Percentiles rank a stretch among this genome's conserved stretches.
phyloP scores from a whole-genome alignment of 64 coral and sea anemone species.

The Dendronephthya gigantea region DNA sequence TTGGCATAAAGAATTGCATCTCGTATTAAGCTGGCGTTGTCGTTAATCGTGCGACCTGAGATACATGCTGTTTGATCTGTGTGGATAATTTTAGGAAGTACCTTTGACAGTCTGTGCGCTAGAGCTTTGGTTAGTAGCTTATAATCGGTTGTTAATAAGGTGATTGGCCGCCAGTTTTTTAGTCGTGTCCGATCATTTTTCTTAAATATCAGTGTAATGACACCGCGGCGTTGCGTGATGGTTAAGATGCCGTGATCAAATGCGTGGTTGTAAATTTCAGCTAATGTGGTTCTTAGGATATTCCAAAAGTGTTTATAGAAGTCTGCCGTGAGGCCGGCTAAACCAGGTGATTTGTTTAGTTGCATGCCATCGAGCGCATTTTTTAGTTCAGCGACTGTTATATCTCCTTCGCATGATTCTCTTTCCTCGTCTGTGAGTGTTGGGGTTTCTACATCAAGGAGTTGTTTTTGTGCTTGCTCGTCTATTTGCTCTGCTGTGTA shows the following conservation, averaged over 20 bases:
- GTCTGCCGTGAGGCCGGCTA: neutral
- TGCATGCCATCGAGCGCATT: too few relatives aligned
- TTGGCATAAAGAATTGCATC: neutral
- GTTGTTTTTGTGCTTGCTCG: too few relatives aligned
- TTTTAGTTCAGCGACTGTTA: too few relatives aligned
- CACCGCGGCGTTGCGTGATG: neutral
- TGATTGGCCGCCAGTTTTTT: neutral
- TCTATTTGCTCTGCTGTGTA: too few relatives aligned
- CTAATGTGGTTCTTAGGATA: slow-evolving; percentile 18
- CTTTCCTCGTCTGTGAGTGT: too few relatives aligned
- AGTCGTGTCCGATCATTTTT: neutral
- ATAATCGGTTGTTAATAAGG: slow-evolving; percentile 17
- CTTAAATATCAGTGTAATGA: slow-evolving; percentile 11
- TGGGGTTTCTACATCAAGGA: too few relatives aligned
- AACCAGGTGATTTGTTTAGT: slow-evolving; percentile 19
- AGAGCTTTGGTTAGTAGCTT: slow-evolving; percentile 19
- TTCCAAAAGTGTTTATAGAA: slow-evolving; percentile 20
- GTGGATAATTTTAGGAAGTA: slow-evolving; percentile 12
- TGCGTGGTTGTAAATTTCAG: slow-evolving; percentile 10
- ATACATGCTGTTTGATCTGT: slow-evolving; percentile 14
- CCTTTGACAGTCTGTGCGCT: neutral
- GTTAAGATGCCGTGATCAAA: neutral
- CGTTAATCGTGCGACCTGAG: neutral
- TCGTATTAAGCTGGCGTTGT: slow-evolving; percentile 18
- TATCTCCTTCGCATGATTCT: too few relatives aligned